Conservation (phyloP, 1,140 invertebrate species). For the Orchestia grillus region DNA sequence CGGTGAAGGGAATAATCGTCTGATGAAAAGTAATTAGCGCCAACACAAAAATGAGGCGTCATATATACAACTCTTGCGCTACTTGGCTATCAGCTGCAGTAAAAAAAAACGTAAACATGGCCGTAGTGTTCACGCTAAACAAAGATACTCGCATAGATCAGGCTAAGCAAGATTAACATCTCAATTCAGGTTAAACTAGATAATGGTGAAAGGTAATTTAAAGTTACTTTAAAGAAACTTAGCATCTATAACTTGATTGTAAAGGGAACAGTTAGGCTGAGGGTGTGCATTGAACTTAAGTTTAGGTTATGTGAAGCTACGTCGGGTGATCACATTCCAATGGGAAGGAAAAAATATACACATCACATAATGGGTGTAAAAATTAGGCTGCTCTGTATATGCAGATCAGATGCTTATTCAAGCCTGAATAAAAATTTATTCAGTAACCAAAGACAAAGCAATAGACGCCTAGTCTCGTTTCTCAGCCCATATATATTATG, state of each 20-base stretch:
- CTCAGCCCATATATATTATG: neutral
- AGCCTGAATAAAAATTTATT: neutral
- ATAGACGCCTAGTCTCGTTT: neutral
- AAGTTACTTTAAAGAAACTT: too few species aligned
- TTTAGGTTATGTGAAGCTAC: neutral
- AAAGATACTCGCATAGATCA: too few species aligned
- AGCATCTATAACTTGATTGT: too few species aligned
- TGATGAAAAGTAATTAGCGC: neutral
- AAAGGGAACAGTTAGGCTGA: too few species aligned
- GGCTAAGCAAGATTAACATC: too few species aligned
- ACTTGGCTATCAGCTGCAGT: too few species aligned
- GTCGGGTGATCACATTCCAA: neutral
- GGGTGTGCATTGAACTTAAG: neutral
- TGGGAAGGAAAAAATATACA: neutral
- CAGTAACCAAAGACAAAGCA: neutral
- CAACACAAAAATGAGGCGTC: neutral
- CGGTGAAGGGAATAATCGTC: too few species aligned
- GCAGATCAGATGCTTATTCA: neutral
- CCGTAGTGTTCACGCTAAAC: too few species aligned
- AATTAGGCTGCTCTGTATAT: neutral
- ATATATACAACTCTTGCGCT: neutral
- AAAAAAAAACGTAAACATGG: too few species aligned
- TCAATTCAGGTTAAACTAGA: too few species aligned
- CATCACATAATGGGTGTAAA: neutral
- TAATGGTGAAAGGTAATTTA: too few species aligned